A percentile compares a stretch with the other conserved stretches of the same genome.
phyloP scores from a whole-genome alignment of 1,140 invertebrate genomes.

The Bombus sylvicola region DNA sequence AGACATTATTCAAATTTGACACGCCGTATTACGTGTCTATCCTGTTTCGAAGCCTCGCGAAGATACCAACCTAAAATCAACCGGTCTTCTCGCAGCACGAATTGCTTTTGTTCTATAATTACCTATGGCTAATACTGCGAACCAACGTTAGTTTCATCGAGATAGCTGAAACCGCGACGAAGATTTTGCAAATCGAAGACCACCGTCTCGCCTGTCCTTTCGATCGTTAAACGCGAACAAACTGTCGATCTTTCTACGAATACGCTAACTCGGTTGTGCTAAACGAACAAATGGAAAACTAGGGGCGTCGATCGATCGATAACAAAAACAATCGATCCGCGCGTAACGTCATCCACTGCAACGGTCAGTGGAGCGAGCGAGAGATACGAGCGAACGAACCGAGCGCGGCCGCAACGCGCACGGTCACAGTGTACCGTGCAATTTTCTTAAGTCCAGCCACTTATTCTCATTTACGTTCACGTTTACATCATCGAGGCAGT shows the following conservation, averaged over 20 bases:
- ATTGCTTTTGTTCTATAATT: constrained; percentile 34
- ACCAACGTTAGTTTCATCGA: not conserved
- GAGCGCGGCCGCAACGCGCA: constrained; percentile 35
- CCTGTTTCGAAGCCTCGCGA: no score
- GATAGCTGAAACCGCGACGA: not conserved
- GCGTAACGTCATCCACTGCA: constrained; percentile 43
- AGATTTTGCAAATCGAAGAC: constrained; percentile 4
- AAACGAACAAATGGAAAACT: constrained; percentile 25
- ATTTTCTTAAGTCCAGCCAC: constrained; percentile 75
- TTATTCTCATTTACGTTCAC: constrained; percentile 80
- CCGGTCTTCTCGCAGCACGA: not conserved
- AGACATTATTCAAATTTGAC: not conserved
- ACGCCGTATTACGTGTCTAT: no score
- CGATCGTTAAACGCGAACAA: not conserved
- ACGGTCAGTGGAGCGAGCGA: constrained; percentile 48
- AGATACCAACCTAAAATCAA: not conserved
- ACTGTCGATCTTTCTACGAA: no score
- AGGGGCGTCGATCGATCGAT: constrained; percentile 32
- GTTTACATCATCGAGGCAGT: constrained; percentile 81
- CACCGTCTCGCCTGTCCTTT: not conserved
- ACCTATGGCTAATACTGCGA: fast-evolving
- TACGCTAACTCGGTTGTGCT: not conserved
- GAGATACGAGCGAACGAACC: not conserved
- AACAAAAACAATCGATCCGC: constrained; percentile 45
- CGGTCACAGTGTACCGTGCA: constrained; percentile 61